These are phyloP conservation scores for Linepithema humile DNA, from an alignment of 1,140 invertebrate species.

Conservation along the genomic window DNA sequence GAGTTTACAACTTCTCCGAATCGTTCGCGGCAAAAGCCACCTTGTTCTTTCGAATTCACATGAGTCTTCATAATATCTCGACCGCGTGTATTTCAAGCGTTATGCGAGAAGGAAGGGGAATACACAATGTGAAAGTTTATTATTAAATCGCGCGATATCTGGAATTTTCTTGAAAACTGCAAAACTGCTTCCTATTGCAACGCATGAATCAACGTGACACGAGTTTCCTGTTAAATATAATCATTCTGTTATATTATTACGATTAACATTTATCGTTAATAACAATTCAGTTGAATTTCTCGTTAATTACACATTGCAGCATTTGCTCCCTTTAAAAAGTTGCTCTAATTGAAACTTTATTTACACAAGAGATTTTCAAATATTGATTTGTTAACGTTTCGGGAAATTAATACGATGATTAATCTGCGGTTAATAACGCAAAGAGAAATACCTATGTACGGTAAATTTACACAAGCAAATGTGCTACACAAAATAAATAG, in stretches of 20 bases:
- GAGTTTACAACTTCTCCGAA: constrained; percentile 35
- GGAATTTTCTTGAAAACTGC: constrained; percentile 18
- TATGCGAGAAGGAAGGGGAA: background rate
- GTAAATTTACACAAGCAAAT: background rate
- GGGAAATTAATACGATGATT: background rate
- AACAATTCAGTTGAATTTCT: background rate
- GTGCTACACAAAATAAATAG: background rate
- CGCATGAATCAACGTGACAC: background rate
- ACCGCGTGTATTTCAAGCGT: background rate
- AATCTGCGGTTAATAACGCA: background rate
- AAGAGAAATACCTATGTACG: background rate
- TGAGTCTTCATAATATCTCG: constrained; percentile 28
- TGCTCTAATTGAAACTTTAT: background rate
- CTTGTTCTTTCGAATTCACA: constrained; percentile 42
- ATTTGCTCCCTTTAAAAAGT: background rate
- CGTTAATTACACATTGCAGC: background rate
- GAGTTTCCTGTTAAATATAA: background rate
- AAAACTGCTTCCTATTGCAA: background rate
- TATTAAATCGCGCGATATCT: constrained; percentile 23
- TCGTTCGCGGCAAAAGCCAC: constrained; percentile 21
- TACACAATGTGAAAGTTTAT: constrained; percentile 25
- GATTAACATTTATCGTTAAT: background rate
- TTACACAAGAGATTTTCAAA: background rate
- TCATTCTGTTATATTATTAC: background rate
- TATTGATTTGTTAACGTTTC: background rate